A percentile compares a stretch with the other conserved stretches of the same genome.
These are phyloP conservation scores for Andrena dorsata DNA, from an alignment of 2,888 invertebrate species.

Conservation along the genomic window DNA sequence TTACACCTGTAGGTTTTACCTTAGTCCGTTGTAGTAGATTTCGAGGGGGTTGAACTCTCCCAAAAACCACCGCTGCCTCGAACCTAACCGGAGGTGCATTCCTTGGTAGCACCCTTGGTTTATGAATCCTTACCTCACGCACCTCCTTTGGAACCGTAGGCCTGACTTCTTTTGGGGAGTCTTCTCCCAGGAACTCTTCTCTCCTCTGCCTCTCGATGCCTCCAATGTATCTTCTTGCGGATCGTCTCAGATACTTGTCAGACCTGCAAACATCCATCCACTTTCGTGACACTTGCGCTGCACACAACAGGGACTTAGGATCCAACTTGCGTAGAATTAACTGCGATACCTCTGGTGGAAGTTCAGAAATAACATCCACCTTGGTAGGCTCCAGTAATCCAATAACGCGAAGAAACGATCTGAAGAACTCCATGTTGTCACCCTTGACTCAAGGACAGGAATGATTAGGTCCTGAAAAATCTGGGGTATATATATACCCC, in stretches of 20 bases:
- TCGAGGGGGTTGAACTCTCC: not conserved
- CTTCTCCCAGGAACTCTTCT: too few species aligned
- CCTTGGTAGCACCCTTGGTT: not conserved
- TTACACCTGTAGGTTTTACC: not conserved
- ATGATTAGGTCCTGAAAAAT: not conserved
- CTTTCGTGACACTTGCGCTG: constrained; percentile 16
- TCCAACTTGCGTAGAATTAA: constrained; percentile 48
- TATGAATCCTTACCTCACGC: not conserved
- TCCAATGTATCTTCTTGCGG: not conserved
- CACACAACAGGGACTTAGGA: constrained; percentile 27
- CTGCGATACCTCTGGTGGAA: constrained; percentile 37
- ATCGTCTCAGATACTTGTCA: not conserved
- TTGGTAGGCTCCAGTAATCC: constrained; percentile 1
- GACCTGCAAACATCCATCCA: constrained; percentile 29
- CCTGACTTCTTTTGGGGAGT: too few species aligned
- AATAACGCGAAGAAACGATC: constrained; percentile 13
- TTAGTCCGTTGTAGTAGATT: not conserved
- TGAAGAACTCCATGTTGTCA: constrained; percentile 39
- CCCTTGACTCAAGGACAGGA: not conserved
- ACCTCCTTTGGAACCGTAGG: too few species aligned
- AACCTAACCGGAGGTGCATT: not conserved
- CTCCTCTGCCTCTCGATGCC: not conserved
- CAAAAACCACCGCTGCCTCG: not conserved
- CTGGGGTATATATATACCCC: constrained; percentile 8
- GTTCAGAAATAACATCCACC: constrained; percentile 36